phyloP scores from a whole-genome alignment of 2,888 invertebrate species.

The Melipona beecheii region DNA sequence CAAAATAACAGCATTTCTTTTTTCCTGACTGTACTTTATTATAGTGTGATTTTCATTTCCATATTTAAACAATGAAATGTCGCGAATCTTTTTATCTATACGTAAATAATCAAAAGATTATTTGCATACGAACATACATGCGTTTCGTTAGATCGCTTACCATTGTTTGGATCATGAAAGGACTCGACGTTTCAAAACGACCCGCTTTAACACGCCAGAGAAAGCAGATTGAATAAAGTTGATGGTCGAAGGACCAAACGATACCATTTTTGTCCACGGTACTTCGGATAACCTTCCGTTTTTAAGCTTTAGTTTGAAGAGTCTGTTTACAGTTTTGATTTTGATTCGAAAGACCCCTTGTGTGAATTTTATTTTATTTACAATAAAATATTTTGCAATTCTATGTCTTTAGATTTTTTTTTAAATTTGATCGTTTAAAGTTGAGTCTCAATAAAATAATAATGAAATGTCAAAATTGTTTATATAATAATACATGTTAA shows the following conservation, averaged over 20 bases:
- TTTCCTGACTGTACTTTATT: not conserved
- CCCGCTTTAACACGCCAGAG: not conserved
- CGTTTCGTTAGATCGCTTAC: constrained; percentile 8
- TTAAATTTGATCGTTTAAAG: too few species aligned
- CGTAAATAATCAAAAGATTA: constrained; percentile 7
- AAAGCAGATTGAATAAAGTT: constrained; percentile 9
- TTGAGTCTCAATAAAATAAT: too few species aligned
- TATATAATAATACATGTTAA: too few species aligned
- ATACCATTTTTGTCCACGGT: not conserved
- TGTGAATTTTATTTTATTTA: too few species aligned
- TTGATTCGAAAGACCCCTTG: not conserved
- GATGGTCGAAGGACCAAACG: not conserved
- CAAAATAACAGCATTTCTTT: not conserved
- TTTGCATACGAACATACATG: constrained; percentile 21
- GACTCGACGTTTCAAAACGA: constrained; percentile 10
- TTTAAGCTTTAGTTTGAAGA: too few species aligned
- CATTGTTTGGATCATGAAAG: constrained; percentile 20
- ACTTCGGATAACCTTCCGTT: not conserved
- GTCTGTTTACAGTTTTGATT: not conserved
- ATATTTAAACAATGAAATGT: constrained; percentile 17
- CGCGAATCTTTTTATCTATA: not conserved
- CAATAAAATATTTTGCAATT: too few species aligned
- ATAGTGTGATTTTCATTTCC: constrained; percentile 22
- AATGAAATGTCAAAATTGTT: too few species aligned
- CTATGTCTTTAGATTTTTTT: too few species aligned